Base-by-base conservation (phyloP, 2,113 vertebrate species). In the Engraulis encrasicolus region DNA sequence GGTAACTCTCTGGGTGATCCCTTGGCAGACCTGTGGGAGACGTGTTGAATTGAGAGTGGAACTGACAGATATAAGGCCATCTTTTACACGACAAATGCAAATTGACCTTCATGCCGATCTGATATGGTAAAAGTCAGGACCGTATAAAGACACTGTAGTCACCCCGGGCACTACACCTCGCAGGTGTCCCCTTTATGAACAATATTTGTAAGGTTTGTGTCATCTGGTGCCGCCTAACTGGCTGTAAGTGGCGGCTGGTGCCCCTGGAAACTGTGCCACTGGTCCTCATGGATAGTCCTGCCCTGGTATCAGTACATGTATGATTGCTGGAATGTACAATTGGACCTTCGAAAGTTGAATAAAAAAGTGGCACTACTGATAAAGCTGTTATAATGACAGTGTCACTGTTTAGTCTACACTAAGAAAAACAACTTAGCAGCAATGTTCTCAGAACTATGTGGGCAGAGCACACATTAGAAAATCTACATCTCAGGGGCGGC, bases 1-100 rank as follows among this genome's bases (percentile, higher is more conserved):
- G 98, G 90, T 99, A 99, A 88, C 98, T 99, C 88, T 99, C 97
- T 0, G 97, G 97, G 87, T 99, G 98, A 79, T 97, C 94, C 91
- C 95, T 95, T 0, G 97, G 96, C 58, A 99, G 96, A 20, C 97
- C 98, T 99, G 15, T n/a, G 2, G 78, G 5, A 40, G 1, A 34
- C 1, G 79, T 1, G 27, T 74, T 34, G 0, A 34, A 34, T 2
- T 34, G 15, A 74, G 27, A n/a, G n/a, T n/a, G 54, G 9, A 3
- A n/a, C 54, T 58, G 5, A 58, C 20, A 58, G n/a, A 58, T 6
- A 58, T 17, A 19, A 17, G 5, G 19, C 2, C 1, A 20, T 58
- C 20, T 20, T n/a, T n/a, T 6, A 18, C 52, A 58, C 52, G 20
- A 58, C 19, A n/a, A 58, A 6, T 3, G 6, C 52, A 58, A 20